phyloP scores from a whole-genome alignment of 37 sponge, comb jelly and placozoan species.

The Oscarella lobularis region DNA sequence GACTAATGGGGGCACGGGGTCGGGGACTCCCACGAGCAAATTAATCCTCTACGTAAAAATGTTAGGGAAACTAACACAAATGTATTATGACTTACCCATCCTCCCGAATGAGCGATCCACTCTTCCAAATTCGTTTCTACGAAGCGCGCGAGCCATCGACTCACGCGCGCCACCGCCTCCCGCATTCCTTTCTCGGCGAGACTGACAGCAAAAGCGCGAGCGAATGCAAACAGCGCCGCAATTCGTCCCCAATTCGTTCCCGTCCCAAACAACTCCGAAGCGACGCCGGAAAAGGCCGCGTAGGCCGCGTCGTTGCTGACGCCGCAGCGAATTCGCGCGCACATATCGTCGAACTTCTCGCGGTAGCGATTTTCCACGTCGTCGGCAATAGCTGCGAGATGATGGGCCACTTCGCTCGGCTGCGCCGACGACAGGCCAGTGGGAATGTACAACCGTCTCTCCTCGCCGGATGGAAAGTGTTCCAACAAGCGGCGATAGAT shows the following conservation, averaged over 20 bases:
- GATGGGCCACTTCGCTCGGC: background rate
- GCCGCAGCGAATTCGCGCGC: background rate
- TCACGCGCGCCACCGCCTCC: background rate
- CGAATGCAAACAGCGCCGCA: background rate
- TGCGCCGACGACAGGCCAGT: background rate
- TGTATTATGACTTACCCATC: background rate
- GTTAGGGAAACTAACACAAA: too few relatives aligned
- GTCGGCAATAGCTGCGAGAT: background rate
- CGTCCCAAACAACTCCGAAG: background rate
- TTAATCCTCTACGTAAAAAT: too few relatives aligned
- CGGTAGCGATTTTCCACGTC: background rate
- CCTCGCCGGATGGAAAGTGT: background rate
- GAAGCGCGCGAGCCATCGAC: background rate
- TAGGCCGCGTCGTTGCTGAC: background rate
- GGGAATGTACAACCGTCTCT: background rate
- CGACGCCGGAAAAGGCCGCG: background rate
- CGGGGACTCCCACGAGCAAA: too few relatives aligned
- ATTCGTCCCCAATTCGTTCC: background rate
- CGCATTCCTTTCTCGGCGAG: background rate
- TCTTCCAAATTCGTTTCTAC: background rate
- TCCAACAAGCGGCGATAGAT: background rate
- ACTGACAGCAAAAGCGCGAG: background rate
- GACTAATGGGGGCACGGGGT: too few relatives aligned
- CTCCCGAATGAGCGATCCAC: background rate
- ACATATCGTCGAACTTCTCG: background rate